Evolutionary conservation across 2,113 vertebrate species (phyloP).

Genomic region (Podocnemis expansa): DNA sequence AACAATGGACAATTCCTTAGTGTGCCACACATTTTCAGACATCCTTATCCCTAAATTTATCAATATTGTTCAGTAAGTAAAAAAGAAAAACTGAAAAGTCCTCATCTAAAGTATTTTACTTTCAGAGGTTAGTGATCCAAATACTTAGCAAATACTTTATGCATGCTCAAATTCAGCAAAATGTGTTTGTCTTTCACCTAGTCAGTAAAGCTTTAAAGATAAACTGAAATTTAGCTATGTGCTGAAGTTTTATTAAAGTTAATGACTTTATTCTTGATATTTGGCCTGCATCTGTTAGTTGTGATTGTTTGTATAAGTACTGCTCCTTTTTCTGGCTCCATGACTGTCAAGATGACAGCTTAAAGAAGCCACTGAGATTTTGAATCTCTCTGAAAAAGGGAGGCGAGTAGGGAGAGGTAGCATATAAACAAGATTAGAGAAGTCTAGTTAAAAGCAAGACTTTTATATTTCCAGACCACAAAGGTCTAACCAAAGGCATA

Average conservation of each 20-base stretch:
- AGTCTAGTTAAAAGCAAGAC: not conserved
- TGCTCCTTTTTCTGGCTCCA: not conserved
- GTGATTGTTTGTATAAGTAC: not conserved
- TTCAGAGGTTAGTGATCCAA: not conserved
- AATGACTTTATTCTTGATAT: not conserved
- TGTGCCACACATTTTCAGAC: not conserved
- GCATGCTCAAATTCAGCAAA: not conserved
- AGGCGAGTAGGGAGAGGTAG: not conserved
- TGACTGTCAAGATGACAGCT: not conserved
- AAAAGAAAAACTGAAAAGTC: rapidly evolving
- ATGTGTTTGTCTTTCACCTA: rapidly evolving
- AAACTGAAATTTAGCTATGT: not conserved
- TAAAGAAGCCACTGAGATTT: not conserved
- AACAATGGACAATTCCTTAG: not conserved
- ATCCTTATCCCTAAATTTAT: rapidly evolving
- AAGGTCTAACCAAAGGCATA: not conserved
- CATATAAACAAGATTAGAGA: not conserved
- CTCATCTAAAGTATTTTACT: not conserved
- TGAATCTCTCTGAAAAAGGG: not conserved
- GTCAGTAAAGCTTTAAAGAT: not conserved
- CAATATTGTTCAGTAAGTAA: not conserved
- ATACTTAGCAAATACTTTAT: not conserved
- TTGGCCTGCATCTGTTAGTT: not conserved
- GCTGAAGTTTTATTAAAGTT: not conserved
- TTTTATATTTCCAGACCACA: not conserved